Base-by-base conservation (phyloP, 1,140 invertebrate genomes). In the Eueides isabella region DNA sequence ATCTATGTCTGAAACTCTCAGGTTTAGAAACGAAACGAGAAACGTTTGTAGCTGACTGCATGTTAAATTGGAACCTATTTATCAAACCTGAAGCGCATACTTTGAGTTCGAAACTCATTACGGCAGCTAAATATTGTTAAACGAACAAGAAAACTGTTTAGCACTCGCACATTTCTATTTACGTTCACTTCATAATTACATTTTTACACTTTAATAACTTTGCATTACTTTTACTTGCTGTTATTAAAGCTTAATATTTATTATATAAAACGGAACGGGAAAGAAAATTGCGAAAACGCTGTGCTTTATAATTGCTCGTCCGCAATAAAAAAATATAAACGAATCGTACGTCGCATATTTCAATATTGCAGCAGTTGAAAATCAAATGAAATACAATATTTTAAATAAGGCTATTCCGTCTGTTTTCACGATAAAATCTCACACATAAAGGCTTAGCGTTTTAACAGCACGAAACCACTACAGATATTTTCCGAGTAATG, bases 61-160 rank as follows among this genome's bases (percentile, higher is more conserved):
- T 68, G 65, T 67, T 74, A 70, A 71, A 75, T 75, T 61, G 63
- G 29, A 23, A 19, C 38, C 62, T 61, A 71, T 75, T 72, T 75
- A 62, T 67, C 35, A 61, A 72, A 66, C 26, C 61, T 65, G n/a
- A 61, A 55, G 48, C 63, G 29, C 63, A 48, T 35, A 66, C 44
- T 48, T 63, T 64, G 48, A 61, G 61, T 31, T 67, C 19, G n/a
- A 48, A 75, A 62, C 48, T 62, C 41, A 71, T 71, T 55, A 72
- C 29, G 1, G 63, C 23, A 76, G 41, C 64, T 61, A 72, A 72
- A 76, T 75, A 71, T 70, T 68, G 63, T 70, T 70, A 62, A 70
- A 70, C 35, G 68, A 70, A 69, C 67, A 55, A 61, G 67, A 62
- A 70, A 70, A 63, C 61, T 35, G 16, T 28, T 48, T 16, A 69